Conservation (phyloP, 2,888 invertebrate species). For the Camptogramma bilineatum region DNA sequence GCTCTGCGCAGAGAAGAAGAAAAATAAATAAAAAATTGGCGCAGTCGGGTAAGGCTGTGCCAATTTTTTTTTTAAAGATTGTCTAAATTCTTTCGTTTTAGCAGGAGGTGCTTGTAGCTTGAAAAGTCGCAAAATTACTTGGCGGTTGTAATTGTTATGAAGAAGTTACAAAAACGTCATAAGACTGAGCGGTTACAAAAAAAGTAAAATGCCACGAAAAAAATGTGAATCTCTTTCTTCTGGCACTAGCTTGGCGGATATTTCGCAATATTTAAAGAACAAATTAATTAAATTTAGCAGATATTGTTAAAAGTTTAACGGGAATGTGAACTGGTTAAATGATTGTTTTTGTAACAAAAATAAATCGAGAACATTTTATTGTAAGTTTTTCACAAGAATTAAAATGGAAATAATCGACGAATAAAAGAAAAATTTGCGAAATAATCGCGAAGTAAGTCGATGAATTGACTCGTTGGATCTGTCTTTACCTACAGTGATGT, state of each 20-base stretch:
- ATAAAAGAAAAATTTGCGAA: conserved; percentile 9
- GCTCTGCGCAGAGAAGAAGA: not conserved
- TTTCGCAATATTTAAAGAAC: conserved; percentile 16
- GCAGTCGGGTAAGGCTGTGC: not conserved
- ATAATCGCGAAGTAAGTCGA: conserved; percentile 22
- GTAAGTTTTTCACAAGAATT: not conserved
- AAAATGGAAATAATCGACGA: not conserved
- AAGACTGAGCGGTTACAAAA: conserved; percentile 82
- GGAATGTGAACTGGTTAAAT: too few relatives aligned
- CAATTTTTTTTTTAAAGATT: not conserved
- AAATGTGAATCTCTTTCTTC: conserved; percentile 44
- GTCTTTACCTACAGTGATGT: conserved; percentile 38
- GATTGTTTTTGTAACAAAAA: too few relatives aligned
- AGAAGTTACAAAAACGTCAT: conserved; percentile 74
- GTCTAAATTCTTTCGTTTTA: not conserved
- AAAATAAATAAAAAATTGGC: not conserved
- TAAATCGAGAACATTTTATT: not conserved
- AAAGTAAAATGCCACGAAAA: conserved; percentile 62
- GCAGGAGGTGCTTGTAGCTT: conserved; percentile 1
- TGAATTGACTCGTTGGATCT: conserved; percentile 33
- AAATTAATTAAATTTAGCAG: not conserved
- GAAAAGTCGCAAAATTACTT: conserved; percentile 13
- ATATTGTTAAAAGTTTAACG: too few relatives aligned
- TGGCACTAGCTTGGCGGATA: conserved; percentile 12
- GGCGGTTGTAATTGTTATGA: conserved; percentile 46